phyloP scores from a whole-genome alignment of 2,113 vertebrate genomes.

The Mustela nigripes region DNA sequence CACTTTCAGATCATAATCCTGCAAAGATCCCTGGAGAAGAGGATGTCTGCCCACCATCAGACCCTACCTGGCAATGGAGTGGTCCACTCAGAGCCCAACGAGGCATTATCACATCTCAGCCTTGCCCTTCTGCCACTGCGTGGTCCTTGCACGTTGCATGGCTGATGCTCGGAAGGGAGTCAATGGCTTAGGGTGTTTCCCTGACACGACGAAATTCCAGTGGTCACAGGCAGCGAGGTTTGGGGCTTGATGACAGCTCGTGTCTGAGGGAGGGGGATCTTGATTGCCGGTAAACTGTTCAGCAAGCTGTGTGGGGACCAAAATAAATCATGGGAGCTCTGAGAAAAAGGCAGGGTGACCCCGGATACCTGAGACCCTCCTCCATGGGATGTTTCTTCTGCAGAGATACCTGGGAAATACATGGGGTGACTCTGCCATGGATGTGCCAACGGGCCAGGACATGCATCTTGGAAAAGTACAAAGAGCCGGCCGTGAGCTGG shows the following conservation, averaged over 20 bases:
- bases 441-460: neutral
- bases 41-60: rapidly evolving
- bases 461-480: neutral
- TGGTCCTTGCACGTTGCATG: rapidly evolving
- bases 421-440: neutral
- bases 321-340: neutral
- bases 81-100: rapidly evolving
- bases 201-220: rapidly evolving
- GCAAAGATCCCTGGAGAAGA: no score
- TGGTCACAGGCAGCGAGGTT: neutral
- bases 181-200: neutral
- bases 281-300: no score
- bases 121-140: rapidly evolving
- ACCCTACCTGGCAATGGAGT: rapidly evolving
- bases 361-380: neutral
- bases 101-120: no score
- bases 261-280: neutral
- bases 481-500: no score
- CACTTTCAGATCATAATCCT: neutral
- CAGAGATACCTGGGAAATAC: neutral
- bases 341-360: neutral
- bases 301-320: neutral
- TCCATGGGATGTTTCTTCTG: neutral
- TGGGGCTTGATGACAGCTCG: neutral
- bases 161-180: neutral